Evolutionary conservation across 2,888 invertebrate species (phyloP).

Genomic region (Hypercompe scribonia): DNA sequence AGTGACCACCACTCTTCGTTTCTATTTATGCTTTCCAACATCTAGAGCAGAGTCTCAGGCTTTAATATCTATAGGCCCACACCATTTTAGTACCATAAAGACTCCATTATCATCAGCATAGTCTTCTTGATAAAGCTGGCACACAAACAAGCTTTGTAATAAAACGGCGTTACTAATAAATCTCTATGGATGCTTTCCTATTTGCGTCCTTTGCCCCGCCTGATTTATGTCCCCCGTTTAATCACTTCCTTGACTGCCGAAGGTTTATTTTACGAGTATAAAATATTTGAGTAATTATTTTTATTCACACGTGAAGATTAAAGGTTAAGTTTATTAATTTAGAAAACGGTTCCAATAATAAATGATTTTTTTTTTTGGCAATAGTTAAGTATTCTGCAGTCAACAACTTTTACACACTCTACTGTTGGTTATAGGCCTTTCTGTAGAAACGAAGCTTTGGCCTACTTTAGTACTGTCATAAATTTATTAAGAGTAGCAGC

Average conservation of each 20-base stretch:
- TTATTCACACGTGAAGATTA: neutral
- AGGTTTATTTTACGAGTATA: slow-evolving; percentile 53
- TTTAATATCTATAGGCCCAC: no score
- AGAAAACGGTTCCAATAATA: no score
- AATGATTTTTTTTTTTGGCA: no score
- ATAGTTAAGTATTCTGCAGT: no score
- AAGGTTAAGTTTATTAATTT: neutral
- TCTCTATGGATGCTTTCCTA: slow-evolving; percentile 23
- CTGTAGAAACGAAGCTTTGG: no score
- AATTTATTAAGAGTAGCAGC: no score
- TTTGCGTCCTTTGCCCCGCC: slow-evolving; percentile 2
- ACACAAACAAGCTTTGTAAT: neutral
- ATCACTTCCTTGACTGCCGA: slow-evolving; percentile 50
- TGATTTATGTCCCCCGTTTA: slow-evolving; percentile 51
- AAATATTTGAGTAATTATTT: slow-evolving; percentile 44
- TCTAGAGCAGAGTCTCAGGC: no score
- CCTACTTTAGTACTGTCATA: no score
- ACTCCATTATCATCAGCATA: neutral
- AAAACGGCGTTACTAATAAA: slow-evolving; percentile 35
- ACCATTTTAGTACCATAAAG: neutral
- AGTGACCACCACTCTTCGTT: no score
- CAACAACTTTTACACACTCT: no score
- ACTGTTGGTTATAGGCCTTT: no score
- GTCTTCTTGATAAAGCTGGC: neutral
- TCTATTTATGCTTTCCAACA: no score